These are phyloP conservation scores for Pseudolycoriella hygida DNA, from an alignment of 2,888 invertebrate genomes.

Conservation along the genomic window DNA sequence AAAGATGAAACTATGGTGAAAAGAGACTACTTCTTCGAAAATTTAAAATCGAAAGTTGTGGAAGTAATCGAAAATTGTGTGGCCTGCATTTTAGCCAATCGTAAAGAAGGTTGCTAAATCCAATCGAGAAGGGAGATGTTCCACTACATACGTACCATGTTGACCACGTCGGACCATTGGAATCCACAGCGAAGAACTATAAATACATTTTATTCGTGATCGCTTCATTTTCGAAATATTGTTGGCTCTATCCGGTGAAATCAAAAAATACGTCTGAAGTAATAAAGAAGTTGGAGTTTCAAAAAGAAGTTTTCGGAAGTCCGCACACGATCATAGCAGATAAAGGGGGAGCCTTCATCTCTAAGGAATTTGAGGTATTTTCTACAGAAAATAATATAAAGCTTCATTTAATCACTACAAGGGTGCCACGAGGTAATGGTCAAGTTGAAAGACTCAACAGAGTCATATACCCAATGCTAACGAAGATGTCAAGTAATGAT, in stretches of 20 bases:
- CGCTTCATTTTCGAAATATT: conserved; percentile 6
- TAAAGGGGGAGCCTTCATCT: conserved; percentile 7
- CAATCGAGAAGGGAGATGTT: conserved; percentile 2
- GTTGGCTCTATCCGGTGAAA: conserved; percentile 5
- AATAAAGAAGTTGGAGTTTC: not conserved
- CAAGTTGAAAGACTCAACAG: too few relatives aligned
- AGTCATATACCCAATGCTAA: too few relatives aligned
- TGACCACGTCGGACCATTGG: conserved; percentile 6
- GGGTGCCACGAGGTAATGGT: too few relatives aligned
- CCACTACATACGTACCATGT: conserved; percentile 6
- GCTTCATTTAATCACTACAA: too few relatives aligned
- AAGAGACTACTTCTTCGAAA: too few relatives aligned
- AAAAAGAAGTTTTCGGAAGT: conserved; percentile 2
- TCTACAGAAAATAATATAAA: conserved; percentile 3
- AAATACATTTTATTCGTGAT: conserved; percentile 7
- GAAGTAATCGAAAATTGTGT: too few relatives aligned
- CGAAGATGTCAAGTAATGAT: too few relatives aligned
- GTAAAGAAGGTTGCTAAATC: conserved; percentile 4
- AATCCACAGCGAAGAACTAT: not conserved
- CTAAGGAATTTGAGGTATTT: conserved; percentile 6
- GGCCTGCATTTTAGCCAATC: not conserved
- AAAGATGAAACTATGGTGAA: not conserved
- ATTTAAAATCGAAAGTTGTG: too few relatives aligned
- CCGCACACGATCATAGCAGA: conserved; percentile 7
- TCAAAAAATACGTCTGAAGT: conserved; percentile 2